Evolutionary conservation across 2,113 vertebrate species (phyloP).

Genomic region (Hippocampus barbouri): DNA sequence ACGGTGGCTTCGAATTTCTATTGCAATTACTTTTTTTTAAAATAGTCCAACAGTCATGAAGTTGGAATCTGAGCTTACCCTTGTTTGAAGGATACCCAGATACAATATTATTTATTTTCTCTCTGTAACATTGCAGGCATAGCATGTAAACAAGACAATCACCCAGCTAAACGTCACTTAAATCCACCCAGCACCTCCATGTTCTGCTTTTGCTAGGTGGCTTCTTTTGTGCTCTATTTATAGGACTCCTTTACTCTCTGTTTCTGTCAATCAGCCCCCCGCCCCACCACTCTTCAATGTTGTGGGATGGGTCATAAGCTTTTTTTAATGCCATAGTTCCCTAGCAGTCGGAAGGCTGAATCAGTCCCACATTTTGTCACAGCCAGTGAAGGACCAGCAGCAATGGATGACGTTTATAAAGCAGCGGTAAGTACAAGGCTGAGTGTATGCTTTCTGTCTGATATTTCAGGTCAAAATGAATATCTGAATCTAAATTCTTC

Average conservation of each 20-base stretch:
- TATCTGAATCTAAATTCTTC: neutral
- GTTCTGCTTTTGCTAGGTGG: constrained; percentile 40
- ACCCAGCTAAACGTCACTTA: neutral
- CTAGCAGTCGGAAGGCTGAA: constrained; percentile 52
- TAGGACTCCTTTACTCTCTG: constrained; percentile 40
- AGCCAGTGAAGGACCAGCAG: constrained; percentile 43
- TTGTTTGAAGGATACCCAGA: neutral
- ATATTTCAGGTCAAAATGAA: neutral
- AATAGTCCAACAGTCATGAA: constrained; percentile 4
- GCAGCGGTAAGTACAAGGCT: constrained; percentile 71
- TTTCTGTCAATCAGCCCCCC: constrained; percentile 36
- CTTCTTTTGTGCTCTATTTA: constrained; percentile 60
- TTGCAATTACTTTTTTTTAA: neutral
- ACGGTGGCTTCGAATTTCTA: neutral
- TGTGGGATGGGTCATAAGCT: constrained; percentile 46
- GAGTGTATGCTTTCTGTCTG: neutral
- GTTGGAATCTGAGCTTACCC: neutral
- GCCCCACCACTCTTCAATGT: constrained; percentile 49
- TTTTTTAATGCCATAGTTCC: constrained; percentile 52
- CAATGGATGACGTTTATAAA: constrained; percentile 80
- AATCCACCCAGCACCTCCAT: constrained; percentile 17
- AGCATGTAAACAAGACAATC: neutral
- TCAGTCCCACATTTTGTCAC: constrained; percentile 42
- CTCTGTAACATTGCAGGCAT: neutral
- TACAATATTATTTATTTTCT: neutral